Percentiles rank a stretch among this genome's conserved stretches.
These are phyloP conservation scores for Plebejus argus DNA, from an alignment of 2,888 invertebrate species.

Conservation along the genomic window DNA sequence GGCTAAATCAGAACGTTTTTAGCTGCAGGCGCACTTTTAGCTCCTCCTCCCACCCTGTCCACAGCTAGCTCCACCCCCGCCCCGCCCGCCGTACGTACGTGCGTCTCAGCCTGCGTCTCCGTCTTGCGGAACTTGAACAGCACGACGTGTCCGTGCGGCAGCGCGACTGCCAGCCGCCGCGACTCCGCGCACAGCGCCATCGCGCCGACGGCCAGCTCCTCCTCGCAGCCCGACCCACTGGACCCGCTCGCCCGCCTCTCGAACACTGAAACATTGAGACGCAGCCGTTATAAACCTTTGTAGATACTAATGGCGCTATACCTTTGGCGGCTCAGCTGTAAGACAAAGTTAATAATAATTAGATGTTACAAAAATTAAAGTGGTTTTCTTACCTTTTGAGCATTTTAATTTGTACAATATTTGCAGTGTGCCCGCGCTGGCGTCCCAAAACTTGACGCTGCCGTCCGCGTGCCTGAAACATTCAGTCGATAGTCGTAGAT, in stretches of 20 bases:
- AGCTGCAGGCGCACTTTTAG: no score
- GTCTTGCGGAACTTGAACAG: conserved; percentile 97
- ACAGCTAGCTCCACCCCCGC: background rate
- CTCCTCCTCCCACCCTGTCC: no score
- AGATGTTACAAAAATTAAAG: background rate
- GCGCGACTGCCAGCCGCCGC: conserved; percentile 90
- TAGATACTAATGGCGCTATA: no score
- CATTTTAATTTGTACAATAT: conserved; percentile 99
- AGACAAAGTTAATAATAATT: no score
- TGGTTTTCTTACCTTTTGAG: conserved; percentile 83
- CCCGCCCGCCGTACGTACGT: conserved; percentile 75
- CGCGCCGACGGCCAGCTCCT: conserved; percentile 94
- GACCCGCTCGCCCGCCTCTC: conserved; percentile 66
- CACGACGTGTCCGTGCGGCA: conserved; percentile 95
- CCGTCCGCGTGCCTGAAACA: conserved; percentile 96
- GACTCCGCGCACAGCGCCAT: conserved; percentile 97
- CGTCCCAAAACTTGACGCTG: conserved; percentile 99
- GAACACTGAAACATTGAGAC: conserved; percentile 56
- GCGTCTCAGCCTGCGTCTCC: conserved; percentile 90
- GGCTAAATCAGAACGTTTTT: background rate
- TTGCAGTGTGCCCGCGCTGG: conserved; percentile 96
- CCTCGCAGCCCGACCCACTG: conserved; percentile 81
- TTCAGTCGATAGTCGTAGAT: background rate
- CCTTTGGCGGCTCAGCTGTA: no score
- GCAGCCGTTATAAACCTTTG: no score